A percentile compares a stretch with the other conserved stretches of the same genome.
phyloP scores from a whole-genome alignment of 2,113 vertebrate genomes.

The Hassar affinis region DNA sequence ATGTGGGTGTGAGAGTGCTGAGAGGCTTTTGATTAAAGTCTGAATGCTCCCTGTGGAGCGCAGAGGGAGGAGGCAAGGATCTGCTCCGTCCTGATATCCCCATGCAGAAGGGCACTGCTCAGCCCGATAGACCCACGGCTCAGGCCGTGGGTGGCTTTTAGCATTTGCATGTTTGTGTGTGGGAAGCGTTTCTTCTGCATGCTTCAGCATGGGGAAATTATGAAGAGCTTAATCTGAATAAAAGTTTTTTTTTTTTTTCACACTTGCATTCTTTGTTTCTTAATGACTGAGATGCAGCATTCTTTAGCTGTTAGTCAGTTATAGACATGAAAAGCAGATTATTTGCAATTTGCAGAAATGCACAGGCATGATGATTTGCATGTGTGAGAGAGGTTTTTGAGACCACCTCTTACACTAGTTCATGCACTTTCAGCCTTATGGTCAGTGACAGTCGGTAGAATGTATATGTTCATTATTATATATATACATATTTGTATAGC shows the following conservation, averaged over 20 bases:
- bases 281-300: slow-evolving; percentile 6
- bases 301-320: neutral
- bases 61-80: slow-evolving; percentile 50
- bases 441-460: neutral
- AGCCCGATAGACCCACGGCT: slow-evolving; percentile 42
- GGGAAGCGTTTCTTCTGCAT: slow-evolving; percentile 26
- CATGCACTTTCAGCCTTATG: neutral
- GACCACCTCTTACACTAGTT: neutral
- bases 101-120: slow-evolving; percentile 27
- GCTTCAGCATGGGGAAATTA: slow-evolving; percentile 44
- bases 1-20: slow-evolving; percentile 52
- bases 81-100: slow-evolving; percentile 56
- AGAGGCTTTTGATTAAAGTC: slow-evolving; percentile 51
- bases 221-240: slow-evolving; percentile 39
- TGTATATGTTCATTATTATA: neutral
- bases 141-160: slow-evolving; percentile 49
- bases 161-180: slow-evolving; percentile 46
- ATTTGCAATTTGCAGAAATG: neutral
- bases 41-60: slow-evolving; percentile 32
- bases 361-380: neutral
- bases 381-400: neutral
- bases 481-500: neutral
- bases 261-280: slow-evolving; percentile 22
- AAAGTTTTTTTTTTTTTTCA: slow-evolving; percentile 18
- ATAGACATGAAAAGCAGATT: neutral